Evolutionary conservation across 2,888 invertebrate species (phyloP).

Genomic region (Amiota minor): DNA sequence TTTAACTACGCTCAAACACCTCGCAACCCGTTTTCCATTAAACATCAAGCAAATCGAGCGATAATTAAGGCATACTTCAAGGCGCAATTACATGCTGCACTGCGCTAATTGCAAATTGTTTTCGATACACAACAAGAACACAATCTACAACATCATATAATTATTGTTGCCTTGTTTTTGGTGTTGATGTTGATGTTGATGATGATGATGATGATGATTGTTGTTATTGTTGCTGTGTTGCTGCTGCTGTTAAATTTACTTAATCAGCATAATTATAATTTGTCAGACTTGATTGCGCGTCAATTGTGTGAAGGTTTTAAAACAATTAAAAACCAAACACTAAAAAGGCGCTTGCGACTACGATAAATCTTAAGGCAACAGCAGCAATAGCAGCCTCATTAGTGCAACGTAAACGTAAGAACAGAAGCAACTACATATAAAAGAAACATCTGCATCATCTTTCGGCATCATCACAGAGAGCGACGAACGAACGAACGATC

Average conservation of each 20-base stretch:
- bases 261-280: slow-evolving; percentile 10
- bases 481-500: neutral
- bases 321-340: no score
- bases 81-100: neutral
- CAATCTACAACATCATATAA: neutral
- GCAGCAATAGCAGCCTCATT: neutral
- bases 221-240: neutral
- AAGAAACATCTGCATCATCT: neutral
- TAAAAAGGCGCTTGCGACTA: no score
- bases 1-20: no score
- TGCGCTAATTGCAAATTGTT: slow-evolving; percentile 1
- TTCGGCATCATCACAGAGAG: neutral
- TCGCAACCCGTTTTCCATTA: no score
- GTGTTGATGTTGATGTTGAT: neutral
- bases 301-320: neutral
- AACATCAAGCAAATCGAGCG: no score
- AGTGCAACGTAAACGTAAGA: neutral
- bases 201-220: neutral
- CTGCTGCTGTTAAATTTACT: neutral
- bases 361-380: no score
- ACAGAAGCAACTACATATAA: no score
- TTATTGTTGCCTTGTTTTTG: neutral
- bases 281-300: slow-evolving; percentile 1
- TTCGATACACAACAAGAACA: neutral
- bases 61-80: neutral